Evolutionary conservation across 2,888 invertebrate genomes (phyloP), one percentile per base, ranked within the genome.

Genomic region (Nipponacmea schrenckii): DNA sequence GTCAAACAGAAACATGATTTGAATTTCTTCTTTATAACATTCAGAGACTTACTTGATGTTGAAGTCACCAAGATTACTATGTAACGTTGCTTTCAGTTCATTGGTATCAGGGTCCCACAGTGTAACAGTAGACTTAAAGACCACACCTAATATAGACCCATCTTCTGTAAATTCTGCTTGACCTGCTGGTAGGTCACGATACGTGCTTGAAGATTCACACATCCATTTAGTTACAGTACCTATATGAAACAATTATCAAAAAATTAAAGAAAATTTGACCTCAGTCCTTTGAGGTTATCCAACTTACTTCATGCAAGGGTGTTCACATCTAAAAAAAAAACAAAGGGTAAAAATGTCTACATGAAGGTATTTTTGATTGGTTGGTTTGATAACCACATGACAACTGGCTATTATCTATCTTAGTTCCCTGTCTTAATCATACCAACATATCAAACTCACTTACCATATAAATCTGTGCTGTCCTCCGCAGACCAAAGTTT

Each of bases 91-190:
- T 65, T 78, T 76, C 12, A 85, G 75, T 0, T 80, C 74, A 64
- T 83, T 89, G n/a, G 84, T 83, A 80, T 87, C 84, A 0, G 93
- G 91, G 75, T 91, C 91, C 93, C 94, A 95, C 31, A 94, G 87
- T 0, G 94, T 94, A 64, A 94, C 85, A 12, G 91, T 91, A 27
- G 91, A 90, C 44, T 91, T 92, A 89, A 93, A 95, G 14, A 92
- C 92, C 17, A 93, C 93, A 7, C 92, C 94, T 62, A 95, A 84
- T 31, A 94, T 85, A 0, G 94, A 94, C n/a, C 94, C 94, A 87
- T 95, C 95, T 72, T 91, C 90, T 0, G 94, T 93, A 88, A 94
- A 94, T 64, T 91, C 91, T 2, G 92, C 90, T 62, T 91, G 91
- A 26, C 91, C 90, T 27, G 93, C 90, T 0, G 91, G 87, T 24